Conservation (phyloP, 1,140 invertebrate species). For the Aphelenchoides fujianensis region DNA sequence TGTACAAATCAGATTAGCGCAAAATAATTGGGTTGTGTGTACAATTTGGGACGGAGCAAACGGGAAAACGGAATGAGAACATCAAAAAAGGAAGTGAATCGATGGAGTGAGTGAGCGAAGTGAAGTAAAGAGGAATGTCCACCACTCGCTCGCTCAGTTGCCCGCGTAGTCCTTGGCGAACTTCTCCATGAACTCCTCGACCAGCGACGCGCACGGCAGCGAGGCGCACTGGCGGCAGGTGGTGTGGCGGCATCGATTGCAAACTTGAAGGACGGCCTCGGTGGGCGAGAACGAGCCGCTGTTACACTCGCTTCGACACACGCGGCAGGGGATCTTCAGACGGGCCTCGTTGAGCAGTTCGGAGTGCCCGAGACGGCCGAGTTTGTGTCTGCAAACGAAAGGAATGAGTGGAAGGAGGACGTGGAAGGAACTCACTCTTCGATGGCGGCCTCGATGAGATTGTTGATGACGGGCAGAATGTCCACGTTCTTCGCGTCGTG, state of each 20-base stretch:
- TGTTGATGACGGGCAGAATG: conserved; percentile 9
- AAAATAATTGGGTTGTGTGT: not conserved
- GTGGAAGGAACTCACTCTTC: not conserved
- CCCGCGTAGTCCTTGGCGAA: conserved; percentile 16
- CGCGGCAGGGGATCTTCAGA: conserved; percentile 26
- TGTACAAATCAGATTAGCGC: not conserved
- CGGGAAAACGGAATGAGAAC: not conserved
- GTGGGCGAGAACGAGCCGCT: not conserved
- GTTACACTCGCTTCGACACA: conserved; percentile 24
- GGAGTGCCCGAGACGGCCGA: conserved; percentile 15
- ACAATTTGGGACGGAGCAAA: not conserved
- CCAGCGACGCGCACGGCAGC: conserved; percentile 14
- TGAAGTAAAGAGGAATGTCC: too few relatives aligned
- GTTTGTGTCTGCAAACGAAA: conserved; percentile 15
- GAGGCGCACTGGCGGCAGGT: conserved; percentile 6
- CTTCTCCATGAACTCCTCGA: conserved; percentile 29
- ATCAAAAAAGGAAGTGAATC: not conserved
- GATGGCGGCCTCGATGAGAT: conserved; percentile 2
- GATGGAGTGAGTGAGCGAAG: not conserved
- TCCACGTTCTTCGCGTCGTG: not conserved
- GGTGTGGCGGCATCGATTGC: conserved; percentile 24
- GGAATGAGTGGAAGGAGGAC: too few relatives aligned
- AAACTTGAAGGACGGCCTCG: not conserved
- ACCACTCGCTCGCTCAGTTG: not conserved
- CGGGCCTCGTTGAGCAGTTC: conserved; percentile 26